Evolutionary conservation across 2,888 invertebrate genomes (phyloP).

Genomic region (Pyrgus malvae): DNA sequence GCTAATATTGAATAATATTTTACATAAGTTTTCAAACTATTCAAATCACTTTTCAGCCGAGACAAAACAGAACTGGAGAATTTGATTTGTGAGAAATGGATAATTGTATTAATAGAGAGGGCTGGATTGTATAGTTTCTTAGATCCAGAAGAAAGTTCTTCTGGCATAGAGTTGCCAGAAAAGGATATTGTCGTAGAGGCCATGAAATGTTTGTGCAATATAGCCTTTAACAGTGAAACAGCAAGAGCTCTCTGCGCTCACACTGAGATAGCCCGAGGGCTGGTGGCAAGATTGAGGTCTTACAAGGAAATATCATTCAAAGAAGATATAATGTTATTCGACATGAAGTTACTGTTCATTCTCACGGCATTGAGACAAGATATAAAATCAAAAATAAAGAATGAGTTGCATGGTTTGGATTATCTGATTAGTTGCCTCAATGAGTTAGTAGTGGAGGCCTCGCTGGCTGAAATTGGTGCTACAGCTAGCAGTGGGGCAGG

Average conservation of each 20-base stretch:
- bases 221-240: constrained; percentile 87
- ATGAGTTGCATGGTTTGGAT: constrained; percentile 86
- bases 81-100: constrained; percentile 85
- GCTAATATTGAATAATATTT: too few relatives aligned
- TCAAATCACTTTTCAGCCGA: constrained; percentile 77
- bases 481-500: constrained; percentile 43
- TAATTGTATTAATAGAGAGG: constrained; percentile 85
- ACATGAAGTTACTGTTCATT: constrained; percentile 93
- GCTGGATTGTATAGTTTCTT: constrained; percentile 82
- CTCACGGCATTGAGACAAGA: constrained; percentile 91
- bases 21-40: too few relatives aligned
- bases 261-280: constrained; percentile 85
- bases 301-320: constrained; percentile 85
- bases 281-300: constrained; percentile 86
- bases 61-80: constrained; percentile 88
- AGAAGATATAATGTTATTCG: constrained; percentile 90
- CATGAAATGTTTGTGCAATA: constrained; percentile 93
- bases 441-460: constrained; percentile 78
- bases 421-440: constrained; percentile 86
- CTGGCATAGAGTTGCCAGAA: constrained; percentile 58
- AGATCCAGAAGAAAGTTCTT: constrained; percentile 55
- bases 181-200: constrained; percentile 87
- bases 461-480: constrained; percentile 43
- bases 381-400: constrained; percentile 84
- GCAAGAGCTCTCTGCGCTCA: constrained; percentile 71